phyloP scores from a whole-genome alignment of 2,113 vertebrate genomes.

The Rhinoderma darwinii region DNA sequence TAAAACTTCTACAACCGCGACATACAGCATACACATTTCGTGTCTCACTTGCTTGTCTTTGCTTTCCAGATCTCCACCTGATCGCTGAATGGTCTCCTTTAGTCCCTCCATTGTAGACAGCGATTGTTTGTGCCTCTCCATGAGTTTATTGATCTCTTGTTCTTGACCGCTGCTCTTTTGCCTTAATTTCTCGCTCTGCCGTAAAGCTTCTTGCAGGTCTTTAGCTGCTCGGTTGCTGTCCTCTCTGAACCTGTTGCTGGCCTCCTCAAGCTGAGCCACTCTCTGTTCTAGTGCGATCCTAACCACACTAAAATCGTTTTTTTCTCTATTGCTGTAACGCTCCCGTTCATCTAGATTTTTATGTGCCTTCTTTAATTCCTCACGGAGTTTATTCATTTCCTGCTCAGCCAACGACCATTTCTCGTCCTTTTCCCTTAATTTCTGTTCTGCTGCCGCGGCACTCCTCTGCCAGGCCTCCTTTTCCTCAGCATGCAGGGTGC shows the following conservation, averaged over 20 bases:
- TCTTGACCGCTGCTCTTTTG: constrained; percentile 80
- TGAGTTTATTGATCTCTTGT: constrained; percentile 88
- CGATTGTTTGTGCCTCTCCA: constrained; percentile 86
- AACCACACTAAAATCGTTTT: constrained; percentile 72
- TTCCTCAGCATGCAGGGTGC: constrained; percentile 69
- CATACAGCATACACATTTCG: background rate
- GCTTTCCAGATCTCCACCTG: constrained; percentile 87
- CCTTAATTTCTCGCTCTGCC: constrained; percentile 78
- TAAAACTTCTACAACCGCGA: background rate
- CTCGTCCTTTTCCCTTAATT: constrained; percentile 80
- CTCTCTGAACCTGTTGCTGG: constrained; percentile 69
- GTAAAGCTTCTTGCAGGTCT: constrained; percentile 72
- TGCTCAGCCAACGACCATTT: constrained; percentile 70
- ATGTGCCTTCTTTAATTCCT: background rate
- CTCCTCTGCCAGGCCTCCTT: constrained; percentile 77
- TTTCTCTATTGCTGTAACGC: constrained; percentile 73
- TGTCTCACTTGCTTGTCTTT: constrained; percentile 92
- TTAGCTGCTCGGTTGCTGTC: constrained; percentile 74
- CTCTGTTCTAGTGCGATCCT: constrained; percentile 75
- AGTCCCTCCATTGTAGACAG: constrained; percentile 84
- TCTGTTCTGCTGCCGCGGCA: constrained; percentile 60
- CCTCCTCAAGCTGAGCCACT: constrained; percentile 74
- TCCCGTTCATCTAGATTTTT: constrained; percentile 74
- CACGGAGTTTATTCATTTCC: constrained; percentile 64
- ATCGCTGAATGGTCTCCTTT: constrained; percentile 89